These are phyloP conservation scores for Spermophilus dauricus DNA, from an alignment of 2,113 vertebrate species.

Conservation along the genomic window DNA sequence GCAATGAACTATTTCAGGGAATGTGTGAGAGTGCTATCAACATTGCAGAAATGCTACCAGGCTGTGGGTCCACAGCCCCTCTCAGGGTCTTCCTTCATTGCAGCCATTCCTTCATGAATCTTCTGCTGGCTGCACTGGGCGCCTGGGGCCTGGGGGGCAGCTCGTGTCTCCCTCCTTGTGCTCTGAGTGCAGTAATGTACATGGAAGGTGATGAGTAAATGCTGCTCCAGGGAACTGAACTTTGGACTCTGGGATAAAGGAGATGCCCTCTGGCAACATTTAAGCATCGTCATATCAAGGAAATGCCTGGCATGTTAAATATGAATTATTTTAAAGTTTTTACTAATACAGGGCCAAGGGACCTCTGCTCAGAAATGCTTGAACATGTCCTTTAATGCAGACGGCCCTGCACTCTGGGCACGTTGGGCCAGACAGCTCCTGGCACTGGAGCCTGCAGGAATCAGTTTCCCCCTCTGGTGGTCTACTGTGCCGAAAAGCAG, in stretches of 20 bases:
- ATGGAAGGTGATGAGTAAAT: background rate
- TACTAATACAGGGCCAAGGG: constrained; percentile 35
- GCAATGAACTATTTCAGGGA: background rate
- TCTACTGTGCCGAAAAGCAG: background rate
- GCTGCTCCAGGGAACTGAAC: background rate
- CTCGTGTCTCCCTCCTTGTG: background rate
- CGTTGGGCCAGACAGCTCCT: background rate
- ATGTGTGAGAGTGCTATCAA: background rate
- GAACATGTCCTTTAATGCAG: background rate
- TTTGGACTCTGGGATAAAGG: background rate
- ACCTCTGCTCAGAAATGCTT: constrained; percentile 1
- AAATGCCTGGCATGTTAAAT: background rate
- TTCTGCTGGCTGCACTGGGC: background rate
- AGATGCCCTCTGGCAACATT: background rate
- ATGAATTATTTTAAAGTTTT: constrained; percentile 39
- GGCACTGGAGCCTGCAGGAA: background rate
- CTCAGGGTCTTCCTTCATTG: background rate
- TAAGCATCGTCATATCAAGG: background rate
- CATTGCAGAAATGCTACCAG: background rate
- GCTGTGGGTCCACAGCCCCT: rapidly evolving
- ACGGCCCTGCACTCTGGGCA: background rate
- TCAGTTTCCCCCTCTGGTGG: background rate
- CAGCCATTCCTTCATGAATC: background rate
- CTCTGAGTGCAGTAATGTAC: background rate
- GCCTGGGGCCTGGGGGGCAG: background rate